Evolutionary conservation across 2,888 invertebrate species (phyloP), one percentile per base, ranked within the genome.

Genomic region (Habroteleia sp.): DNA sequence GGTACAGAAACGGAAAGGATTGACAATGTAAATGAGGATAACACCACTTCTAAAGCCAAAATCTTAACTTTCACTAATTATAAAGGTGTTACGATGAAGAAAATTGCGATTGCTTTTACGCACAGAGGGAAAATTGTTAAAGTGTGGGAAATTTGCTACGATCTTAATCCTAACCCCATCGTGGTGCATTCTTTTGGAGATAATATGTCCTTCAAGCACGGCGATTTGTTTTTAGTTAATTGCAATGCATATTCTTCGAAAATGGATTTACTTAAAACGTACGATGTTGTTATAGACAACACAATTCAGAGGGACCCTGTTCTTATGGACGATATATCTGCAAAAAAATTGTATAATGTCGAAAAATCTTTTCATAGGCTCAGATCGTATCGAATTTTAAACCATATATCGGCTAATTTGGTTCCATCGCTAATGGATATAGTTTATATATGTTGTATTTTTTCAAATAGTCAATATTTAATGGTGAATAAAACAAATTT

Each of bases 361-460:
- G 56, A 56, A 6, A n/a, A 33, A 13, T 16, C 56, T 3, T 42
- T 33, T 33, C 25, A 33, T 29, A 56, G 23, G 14, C 10, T 58
- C 10, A 44, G 14, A 13, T 35, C 58, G 5, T 58, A 35, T 25
- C 14, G 39, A 2, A 35, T 58, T 1, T 35, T 58, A 8, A 44
- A 35, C 7, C 44, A 58, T 10, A 10, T 58, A 1, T 16, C 58
- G 2, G 58, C 16, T 7, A 44, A 58, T 6, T 5, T 44, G n/a
- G 5, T 35, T 2, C 16, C 58, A 1, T 58, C 27, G 6, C 20
- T 58, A 2, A 42, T 20, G 7, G 35, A 58, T 8, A 35, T 58
- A 10, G 7, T 58, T 3, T 5, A 58, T 10, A 35, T 58, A 35
- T 35, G 58, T 27, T 44, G 35, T 25, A 13, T 58, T 25, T 44